Evolutionary conservation across 92 coral and sea anemone genomes (phyloP).

Genomic region (Anthopleura xanthogrammica): DNA sequence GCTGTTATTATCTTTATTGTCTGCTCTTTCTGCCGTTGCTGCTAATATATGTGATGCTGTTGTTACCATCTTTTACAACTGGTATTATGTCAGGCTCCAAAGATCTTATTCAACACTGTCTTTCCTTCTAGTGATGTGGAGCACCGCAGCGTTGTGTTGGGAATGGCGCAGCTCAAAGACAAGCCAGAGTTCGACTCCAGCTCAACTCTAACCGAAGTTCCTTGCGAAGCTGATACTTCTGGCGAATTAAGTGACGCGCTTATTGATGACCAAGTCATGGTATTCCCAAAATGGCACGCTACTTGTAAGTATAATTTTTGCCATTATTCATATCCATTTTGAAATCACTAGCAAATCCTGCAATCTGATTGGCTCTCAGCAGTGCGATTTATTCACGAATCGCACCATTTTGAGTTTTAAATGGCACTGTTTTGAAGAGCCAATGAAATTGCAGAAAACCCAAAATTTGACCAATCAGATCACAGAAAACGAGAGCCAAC

Average conservation of each 20-base stretch:
- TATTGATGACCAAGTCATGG: slow-evolving; percentile 80
- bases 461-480: no score
- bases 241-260: slow-evolving; percentile 72
- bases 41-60: neutral
- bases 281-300: slow-evolving; percentile 85
- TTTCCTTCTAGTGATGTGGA: slow-evolving; percentile 74
- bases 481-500: no score
- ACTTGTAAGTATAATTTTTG: slow-evolving; percentile 46
- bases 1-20: no score
- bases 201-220: slow-evolving; percentile 58
- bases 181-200: slow-evolving; percentile 54
- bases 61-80: neutral
- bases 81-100: no score
- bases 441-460: no score
- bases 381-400: no score
- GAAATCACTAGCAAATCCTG: no score
- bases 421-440: no score
- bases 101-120: neutral
- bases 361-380: no score
- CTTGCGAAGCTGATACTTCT: slow-evolving; percentile 37
- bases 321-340: no score
- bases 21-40: no score
- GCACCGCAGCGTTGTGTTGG: slow-evolving; percentile 91
- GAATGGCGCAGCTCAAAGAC: slow-evolving; percentile 80
- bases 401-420: no score